phyloP scores from a whole-genome alignment of 37 sponge, comb jelly and placozoan genomes.

The Crambe crambe region DNA sequence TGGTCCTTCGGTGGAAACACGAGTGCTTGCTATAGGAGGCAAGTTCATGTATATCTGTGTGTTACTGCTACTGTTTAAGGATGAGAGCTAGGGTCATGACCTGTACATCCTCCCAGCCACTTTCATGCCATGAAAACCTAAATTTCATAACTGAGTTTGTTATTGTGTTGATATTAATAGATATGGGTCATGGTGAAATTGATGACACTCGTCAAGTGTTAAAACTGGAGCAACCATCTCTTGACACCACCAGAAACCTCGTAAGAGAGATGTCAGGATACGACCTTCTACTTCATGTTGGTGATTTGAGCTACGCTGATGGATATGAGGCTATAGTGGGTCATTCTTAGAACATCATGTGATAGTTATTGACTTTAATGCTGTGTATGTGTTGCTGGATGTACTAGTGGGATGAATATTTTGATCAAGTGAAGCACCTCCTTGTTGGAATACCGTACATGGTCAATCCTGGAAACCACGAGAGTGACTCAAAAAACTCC shows the following conservation, averaged over 20 bases:
- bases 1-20: not conserved
- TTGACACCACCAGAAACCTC: slow-evolving; percentile 49
- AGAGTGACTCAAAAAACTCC: slow-evolving; percentile 61
- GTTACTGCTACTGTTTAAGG: too few species aligned
- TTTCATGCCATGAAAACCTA: too few species aligned
- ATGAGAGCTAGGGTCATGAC: too few species aligned
- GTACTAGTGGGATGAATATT: slow-evolving; percentile 86
- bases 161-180: too few species aligned
- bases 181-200: slow-evolving; percentile 48
- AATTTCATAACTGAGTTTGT: too few species aligned
- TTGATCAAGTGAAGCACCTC: slow-evolving; percentile 56
- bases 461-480: slow-evolving; percentile 82
- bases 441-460: slow-evolving; percentile 58
- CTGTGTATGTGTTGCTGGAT: too few species aligned
- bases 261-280: not conserved
- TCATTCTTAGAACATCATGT: too few species aligned
- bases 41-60: too few species aligned
- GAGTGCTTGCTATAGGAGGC: slow-evolving; percentile 8
- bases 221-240: slow-evolving; percentile 42
- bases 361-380: too few species aligned
- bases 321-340: slow-evolving; percentile 38
- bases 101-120: too few species aligned
- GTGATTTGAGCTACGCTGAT: slow-evolving; percentile 64
- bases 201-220: slow-evolving; percentile 22
- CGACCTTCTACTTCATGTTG: slow-evolving; percentile 70